A percentile compares a stretch with the other conserved stretches of the same genome.
Evolutionary conservation across 2,888 invertebrate genomes (phyloP).

Genomic region (Megaustenia siamemsis): DNA sequence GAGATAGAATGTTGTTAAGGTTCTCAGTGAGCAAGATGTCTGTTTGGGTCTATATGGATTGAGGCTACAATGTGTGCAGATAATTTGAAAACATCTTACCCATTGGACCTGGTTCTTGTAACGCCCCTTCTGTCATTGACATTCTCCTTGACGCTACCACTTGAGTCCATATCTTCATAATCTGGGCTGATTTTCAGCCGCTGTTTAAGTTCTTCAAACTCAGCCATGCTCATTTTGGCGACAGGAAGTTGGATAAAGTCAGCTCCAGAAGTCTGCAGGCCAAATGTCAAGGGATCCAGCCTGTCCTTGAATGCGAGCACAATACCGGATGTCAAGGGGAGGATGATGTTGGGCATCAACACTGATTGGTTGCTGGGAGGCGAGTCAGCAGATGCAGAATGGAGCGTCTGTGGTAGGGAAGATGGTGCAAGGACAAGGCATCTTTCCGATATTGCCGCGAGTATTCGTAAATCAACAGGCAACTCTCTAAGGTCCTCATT

Average conservation of each 20-base stretch:
- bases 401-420: neutral
- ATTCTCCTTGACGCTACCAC: conserved; percentile 13
- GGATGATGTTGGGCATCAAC: conserved; percentile 12
- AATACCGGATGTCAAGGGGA: conserved; percentile 30
- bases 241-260: conserved; percentile 25
- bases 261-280: neutral
- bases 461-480: conserved; percentile 38
- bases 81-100: too few relatives aligned
- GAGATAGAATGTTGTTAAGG: too few relatives aligned
- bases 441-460: conserved; percentile 15
- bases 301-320: conserved; percentile 41
- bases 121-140: neutral
- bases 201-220: conserved; percentile 42
- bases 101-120: conserved; percentile 1
- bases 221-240: conserved; percentile 32
- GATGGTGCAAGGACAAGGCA: conserved; percentile 29
- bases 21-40: too few relatives aligned
- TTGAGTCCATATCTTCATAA: conserved; percentile 40
- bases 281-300: neutral
- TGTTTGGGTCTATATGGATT: too few relatives aligned
- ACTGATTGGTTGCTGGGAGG: neutral
- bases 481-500: conserved; percentile 14
- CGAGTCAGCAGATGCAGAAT: neutral
- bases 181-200: conserved; percentile 15
- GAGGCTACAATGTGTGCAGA: too few relatives aligned